phyloP scores from a whole-genome alignment of 2,797 vertebrate genomes.

The Syngnathus rostellatus region DNA sequence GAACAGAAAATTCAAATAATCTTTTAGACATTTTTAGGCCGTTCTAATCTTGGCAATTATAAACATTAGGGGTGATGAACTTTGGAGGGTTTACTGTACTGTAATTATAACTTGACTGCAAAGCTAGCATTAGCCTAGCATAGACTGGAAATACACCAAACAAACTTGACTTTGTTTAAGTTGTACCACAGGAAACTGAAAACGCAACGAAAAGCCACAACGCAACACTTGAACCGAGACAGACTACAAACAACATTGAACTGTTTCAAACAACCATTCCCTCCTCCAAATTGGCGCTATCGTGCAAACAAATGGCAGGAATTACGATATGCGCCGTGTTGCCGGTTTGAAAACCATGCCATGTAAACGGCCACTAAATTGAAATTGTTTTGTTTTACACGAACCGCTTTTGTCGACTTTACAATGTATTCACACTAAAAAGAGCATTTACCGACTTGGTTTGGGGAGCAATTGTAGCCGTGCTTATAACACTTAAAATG shows the following conservation, averaged over 20 bases:
- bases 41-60: too few species aligned
- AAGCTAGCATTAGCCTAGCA: background rate
- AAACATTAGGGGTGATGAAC: too few species aligned
- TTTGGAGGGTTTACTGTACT: background rate
- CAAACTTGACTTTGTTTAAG: too few species aligned
- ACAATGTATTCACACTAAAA: constrained; percentile 9
- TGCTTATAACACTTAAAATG: constrained; percentile 5
- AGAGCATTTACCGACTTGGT: constrained; percentile 15
- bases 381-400: constrained; percentile 4
- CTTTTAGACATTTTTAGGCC: too few species aligned
- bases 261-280: background rate
- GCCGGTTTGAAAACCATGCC: background rate
- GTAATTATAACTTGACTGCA: background rate
- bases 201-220: background rate
- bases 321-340: background rate
- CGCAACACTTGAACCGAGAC: background rate
- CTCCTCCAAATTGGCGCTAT: background rate
- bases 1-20: too few species aligned
- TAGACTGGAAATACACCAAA: too few species aligned
- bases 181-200: too few species aligned
- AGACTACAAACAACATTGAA: background rate
- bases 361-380: background rate
- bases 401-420: constrained; percentile 9
- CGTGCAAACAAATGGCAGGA: background rate
- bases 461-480: constrained; percentile 16